These are phyloP conservation scores for Steinernema scapterisci DNA, from an alignment of 2,888 invertebrate genomes.

Conservation along the genomic window DNA sequence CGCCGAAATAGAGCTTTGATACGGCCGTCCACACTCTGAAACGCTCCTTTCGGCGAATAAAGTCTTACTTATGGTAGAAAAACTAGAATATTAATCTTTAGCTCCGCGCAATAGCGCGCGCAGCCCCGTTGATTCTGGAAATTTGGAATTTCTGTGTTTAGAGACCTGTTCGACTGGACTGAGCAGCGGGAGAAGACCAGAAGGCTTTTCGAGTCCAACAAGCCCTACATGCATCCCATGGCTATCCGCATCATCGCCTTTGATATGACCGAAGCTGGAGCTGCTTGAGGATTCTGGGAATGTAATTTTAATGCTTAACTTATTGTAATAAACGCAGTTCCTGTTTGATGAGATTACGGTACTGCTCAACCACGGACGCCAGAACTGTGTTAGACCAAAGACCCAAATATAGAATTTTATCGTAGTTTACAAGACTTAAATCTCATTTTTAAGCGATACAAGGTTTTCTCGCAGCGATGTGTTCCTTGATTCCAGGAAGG, in stretches of 20 bases:
- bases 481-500: slow-evolving; percentile 53
- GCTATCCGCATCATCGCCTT: background rate
- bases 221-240: slow-evolving; percentile 14
- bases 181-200: slow-evolving; percentile 1
- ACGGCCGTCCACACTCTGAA: too few species aligned
- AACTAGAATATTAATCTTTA: background rate
- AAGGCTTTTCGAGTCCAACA: background rate
- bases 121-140: too few species aligned
- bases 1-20: background rate
- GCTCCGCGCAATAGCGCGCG: too few species aligned
- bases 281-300: background rate
- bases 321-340: background rate
- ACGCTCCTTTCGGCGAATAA: too few species aligned
- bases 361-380: too few species aligned
- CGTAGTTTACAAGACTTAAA: too few species aligned
- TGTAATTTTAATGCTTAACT: background rate
- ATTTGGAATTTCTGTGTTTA: too few species aligned
- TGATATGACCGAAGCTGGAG: slow-evolving; percentile 7
- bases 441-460: background rate
- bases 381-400: too few species aligned
- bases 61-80: too few species aligned
- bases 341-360: too few species aligned
- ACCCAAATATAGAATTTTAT: too few species aligned
- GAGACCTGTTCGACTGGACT: background rate
- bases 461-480: slow-evolving; percentile 40